Evolutionary conservation across 2,113 vertebrate species (phyloP).

Genomic region (Daboia siamensis): DNA sequence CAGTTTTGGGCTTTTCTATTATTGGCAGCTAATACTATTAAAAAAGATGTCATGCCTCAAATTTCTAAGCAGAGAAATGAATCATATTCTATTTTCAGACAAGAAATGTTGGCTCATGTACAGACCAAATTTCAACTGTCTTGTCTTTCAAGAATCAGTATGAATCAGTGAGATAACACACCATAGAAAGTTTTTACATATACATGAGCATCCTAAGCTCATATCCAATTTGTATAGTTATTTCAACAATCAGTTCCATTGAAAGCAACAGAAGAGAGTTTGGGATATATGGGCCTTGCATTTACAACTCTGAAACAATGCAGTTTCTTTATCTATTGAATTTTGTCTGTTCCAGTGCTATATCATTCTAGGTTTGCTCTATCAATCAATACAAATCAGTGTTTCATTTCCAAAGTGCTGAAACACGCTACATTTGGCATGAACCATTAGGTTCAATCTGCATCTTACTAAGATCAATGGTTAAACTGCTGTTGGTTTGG

Average conservation of each 20-base stretch:
- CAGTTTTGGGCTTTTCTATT: neutral
- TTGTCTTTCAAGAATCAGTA: neutral
- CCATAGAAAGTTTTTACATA: neutral
- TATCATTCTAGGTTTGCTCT: neutral
- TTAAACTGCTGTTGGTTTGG: conserved; percentile 14
- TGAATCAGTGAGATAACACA: neutral
- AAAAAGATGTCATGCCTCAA: neutral
- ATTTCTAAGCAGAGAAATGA: neutral
- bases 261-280: neutral
- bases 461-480: conserved; percentile 5
- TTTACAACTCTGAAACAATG: neutral
- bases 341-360: neutral
- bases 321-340: neutral
- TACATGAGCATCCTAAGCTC: neutral
- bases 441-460: conserved; percentile 4
- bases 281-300: neutral
- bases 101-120: neutral
- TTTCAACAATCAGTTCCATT: neutral
- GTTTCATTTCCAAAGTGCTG: conserved; percentile 3
- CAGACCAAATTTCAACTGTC: neutral
- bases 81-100: neutral
- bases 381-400: conserved; percentile 20
- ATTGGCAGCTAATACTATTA: neutral
- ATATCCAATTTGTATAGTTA: neutral
- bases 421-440: conserved; percentile 6